Percentiles rank a stretch among this genome's conserved stretches.
These are phyloP conservation scores for Alsophila aescularia DNA, from an alignment of 2,888 invertebrate species.

Conservation along the genomic window DNA sequence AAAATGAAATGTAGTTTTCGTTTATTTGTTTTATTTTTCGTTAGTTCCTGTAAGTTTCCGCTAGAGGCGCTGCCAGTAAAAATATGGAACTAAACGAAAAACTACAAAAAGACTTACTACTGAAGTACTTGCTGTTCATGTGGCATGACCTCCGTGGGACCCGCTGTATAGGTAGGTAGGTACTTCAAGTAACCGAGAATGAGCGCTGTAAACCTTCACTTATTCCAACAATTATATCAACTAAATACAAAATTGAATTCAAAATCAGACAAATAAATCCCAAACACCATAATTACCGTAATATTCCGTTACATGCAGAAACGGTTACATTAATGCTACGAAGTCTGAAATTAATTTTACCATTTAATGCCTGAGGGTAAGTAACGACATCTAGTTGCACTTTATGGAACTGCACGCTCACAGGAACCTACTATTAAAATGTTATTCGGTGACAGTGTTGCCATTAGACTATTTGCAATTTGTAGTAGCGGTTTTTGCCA, in stretches of 20 bases:
- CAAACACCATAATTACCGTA: slow-evolving; percentile 32
- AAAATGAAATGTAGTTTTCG: too few relatives aligned
- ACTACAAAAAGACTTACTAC: too few relatives aligned
- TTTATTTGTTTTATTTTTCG: too few relatives aligned
- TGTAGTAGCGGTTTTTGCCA: slow-evolving; percentile 12
- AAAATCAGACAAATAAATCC: slow-evolving; percentile 17
- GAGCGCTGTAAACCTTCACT: too few relatives aligned
- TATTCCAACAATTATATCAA: too few relatives aligned
- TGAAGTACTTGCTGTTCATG: too few relatives aligned
- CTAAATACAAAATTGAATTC: slow-evolving; percentile 6
- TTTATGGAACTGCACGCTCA: slow-evolving; percentile 22
- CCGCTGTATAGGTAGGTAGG: neutral
- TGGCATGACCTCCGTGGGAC: too few relatives aligned
- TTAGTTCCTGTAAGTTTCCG: too few relatives aligned
- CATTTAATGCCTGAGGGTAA: slow-evolving; percentile 41
- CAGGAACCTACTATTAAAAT: too few relatives aligned
- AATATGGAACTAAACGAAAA: too few relatives aligned
- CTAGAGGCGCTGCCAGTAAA: too few relatives aligned
- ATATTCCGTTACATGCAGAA: slow-evolving; percentile 43
- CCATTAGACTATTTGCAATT: slow-evolving; percentile 1
- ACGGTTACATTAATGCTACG: slow-evolving; percentile 43
- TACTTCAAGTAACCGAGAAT: neutral
- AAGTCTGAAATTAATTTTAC: slow-evolving; percentile 47
- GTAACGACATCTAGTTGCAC: slow-evolving; percentile 42
- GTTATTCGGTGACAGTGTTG: too few relatives aligned